Evolutionary conservation across 2,797 vertebrate species (phyloP).

Genomic region (Leuciscus waleckii): DNA sequence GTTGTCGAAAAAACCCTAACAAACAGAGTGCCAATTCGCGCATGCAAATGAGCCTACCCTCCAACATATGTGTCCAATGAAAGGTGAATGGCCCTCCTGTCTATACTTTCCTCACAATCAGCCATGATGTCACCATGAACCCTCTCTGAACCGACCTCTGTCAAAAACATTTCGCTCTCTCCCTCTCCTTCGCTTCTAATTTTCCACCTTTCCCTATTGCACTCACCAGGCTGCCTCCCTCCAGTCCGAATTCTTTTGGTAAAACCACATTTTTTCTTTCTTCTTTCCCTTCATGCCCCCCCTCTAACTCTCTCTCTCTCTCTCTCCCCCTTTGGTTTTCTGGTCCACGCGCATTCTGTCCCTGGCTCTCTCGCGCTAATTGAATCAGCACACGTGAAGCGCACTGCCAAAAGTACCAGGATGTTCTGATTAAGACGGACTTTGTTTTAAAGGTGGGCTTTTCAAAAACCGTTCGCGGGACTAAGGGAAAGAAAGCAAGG

Average conservation of each 20-base stretch:
- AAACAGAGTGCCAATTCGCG: conserved; percentile 72
- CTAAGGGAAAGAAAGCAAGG: conserved; percentile 53
- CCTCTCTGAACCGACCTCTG: conserved; percentile 83
- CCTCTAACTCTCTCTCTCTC: conserved; percentile 31
- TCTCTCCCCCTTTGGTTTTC: conserved; percentile 17
- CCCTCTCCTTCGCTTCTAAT: conserved; percentile 62
- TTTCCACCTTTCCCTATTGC: conserved; percentile 68
- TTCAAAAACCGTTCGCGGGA: conserved; percentile 61
- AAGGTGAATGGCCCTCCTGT: conserved; percentile 82
- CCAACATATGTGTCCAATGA: conserved; percentile 82
- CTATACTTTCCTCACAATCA: conserved; percentile 80
- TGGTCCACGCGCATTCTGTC: conserved; percentile 49
- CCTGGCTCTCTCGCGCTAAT: conserved; percentile 63
- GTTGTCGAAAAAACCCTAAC: conserved; percentile 66
- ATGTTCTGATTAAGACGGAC: conserved; percentile 82
- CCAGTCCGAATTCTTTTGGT: conserved; percentile 66
- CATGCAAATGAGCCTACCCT: conserved; percentile 67
- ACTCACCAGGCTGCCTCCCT: conserved; percentile 66
- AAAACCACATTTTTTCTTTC: conserved; percentile 68
- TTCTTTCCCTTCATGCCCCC: conserved; percentile 62
- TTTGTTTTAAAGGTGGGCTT: conserved; percentile 79
- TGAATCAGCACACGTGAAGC: conserved; percentile 74
- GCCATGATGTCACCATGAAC: conserved; percentile 86
- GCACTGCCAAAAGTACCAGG: conserved; percentile 79
- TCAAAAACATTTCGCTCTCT: conserved; percentile 77